Evolutionary conservation across 2,888 invertebrate species (phyloP).

Genomic region (Callyntrura guangdongensis): DNA sequence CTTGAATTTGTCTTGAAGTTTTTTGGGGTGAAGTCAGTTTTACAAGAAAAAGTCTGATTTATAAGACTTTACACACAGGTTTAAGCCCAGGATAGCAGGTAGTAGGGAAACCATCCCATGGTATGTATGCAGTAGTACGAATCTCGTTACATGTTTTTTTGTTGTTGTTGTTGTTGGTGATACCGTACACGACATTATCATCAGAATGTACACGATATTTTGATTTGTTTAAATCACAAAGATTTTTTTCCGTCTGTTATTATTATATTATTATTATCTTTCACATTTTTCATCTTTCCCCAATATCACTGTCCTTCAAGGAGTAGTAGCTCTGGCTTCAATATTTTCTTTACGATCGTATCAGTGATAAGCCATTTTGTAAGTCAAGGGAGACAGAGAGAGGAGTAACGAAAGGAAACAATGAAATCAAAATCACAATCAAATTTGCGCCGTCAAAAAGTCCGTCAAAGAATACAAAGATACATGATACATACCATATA

Average conservation of each 20-base stretch:
- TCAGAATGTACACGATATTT: slow-evolving; percentile 59
- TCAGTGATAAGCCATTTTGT: neutral
- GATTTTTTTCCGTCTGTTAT: slow-evolving; percentile 31
- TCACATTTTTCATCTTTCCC: neutral
- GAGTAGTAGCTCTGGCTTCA: slow-evolving; percentile 38
- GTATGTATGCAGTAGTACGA: neutral
- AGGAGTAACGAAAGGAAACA: slow-evolving; percentile 34
- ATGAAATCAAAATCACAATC: slow-evolving; percentile 10
- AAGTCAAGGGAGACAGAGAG: neutral
- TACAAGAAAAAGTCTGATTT: neutral
- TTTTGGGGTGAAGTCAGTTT: slow-evolving; percentile 25
- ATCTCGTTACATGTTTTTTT: neutral
- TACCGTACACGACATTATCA: slow-evolving; percentile 20
- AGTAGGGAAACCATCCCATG: neutral
- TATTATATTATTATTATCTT: slow-evolving; percentile 14
- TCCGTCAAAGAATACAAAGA: no score
- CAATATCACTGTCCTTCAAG: neutral
- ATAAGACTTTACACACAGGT: neutral
- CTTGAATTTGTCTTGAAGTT: neutral
- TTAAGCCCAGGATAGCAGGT: neutral
- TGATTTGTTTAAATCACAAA: slow-evolving; percentile 67
- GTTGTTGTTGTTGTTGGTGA: neutral
- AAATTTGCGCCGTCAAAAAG: neutral
- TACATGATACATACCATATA: no score
- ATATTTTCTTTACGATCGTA: no score